phyloP scores from a whole-genome alignment of 2,888 invertebrate genomes.

The Melinaea marsaeus region DNA sequence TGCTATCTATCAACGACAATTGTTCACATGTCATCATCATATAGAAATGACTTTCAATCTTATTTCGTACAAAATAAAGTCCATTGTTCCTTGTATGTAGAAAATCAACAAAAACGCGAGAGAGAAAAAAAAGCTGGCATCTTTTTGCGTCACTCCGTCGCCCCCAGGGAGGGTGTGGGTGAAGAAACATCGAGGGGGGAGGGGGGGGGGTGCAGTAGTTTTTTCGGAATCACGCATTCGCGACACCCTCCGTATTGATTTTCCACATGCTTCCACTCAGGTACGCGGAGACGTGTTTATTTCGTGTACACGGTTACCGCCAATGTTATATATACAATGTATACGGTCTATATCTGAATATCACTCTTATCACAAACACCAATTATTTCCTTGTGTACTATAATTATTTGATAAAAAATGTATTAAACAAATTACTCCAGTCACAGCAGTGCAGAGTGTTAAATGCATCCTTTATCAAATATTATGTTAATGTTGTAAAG shows the following conservation, averaged over 20 bases:
- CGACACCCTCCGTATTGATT: conserved; percentile 75
- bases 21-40: conserved; percentile 54
- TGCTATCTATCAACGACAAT: conserved; percentile 49
- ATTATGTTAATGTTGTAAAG: conserved; percentile 69
- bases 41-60: conserved; percentile 34
- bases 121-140: conserved; percentile 70
- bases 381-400: too few relatives aligned
- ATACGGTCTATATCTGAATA: too few relatives aligned
- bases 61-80: conserved; percentile 30
- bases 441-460: conserved; percentile 18
- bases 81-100: conserved; percentile 32
- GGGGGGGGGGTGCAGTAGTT: conserved; percentile 62
- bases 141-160: conserved; percentile 69
- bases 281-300: conserved; percentile 42
- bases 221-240: conserved; percentile 74
- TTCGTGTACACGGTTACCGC: conserved; percentile 6
- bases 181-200: conserved; percentile 59
- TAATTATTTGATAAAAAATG: too few relatives aligned
- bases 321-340: too few relatives aligned
- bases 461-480: conserved; percentile 45
- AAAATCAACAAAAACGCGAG: conserved; percentile 69
- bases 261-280: conserved; percentile 68
- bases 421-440: too few relatives aligned
- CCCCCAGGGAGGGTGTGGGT: conserved; percentile 59
- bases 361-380: too few relatives aligned